phyloP scores from a whole-genome alignment of 2,888 invertebrate genomes.

The Phorcus lineatus region DNA sequence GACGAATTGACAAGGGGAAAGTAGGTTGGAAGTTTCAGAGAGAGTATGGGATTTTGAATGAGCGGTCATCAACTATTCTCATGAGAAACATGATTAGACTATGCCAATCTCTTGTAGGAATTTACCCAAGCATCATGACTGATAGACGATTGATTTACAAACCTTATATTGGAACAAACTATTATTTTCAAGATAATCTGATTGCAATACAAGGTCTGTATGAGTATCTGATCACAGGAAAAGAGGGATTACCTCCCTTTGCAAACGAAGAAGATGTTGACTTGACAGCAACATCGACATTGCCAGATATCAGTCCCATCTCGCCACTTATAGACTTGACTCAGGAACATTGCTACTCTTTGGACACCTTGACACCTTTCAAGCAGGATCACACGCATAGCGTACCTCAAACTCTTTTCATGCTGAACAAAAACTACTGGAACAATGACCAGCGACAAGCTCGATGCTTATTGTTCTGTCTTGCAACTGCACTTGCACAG shows the following conservation, averaged over 20 bases:
- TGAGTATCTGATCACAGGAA: slow-evolving; percentile 83
- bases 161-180: slow-evolving; percentile 53
- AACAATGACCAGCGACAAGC: slow-evolving; percentile 52
- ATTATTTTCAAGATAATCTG: slow-evolving; percentile 48
- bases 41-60: slow-evolving; percentile 81
- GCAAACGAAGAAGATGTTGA: slow-evolving; percentile 76
- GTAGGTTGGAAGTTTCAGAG: slow-evolving; percentile 80
- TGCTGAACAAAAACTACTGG: slow-evolving; percentile 78
- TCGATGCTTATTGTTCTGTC: slow-evolving; percentile 78
- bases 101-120: slow-evolving; percentile 50
- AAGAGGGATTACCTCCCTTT: slow-evolving; percentile 80
- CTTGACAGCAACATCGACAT: slow-evolving; percentile 77
- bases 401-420: slow-evolving; percentile 86
- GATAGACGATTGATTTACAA: slow-evolving; percentile 46
- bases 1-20: slow-evolving; percentile 82
- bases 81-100: slow-evolving; percentile 55
- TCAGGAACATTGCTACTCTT: slow-evolving; percentile 40
- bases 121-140: slow-evolving; percentile 53
- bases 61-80: slow-evolving; percentile 42
- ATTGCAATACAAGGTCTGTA: slow-evolving; percentile 81
- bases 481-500: slow-evolving; percentile 84
- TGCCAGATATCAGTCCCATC: slow-evolving; percentile 87
- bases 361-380: slow-evolving; percentile 13
- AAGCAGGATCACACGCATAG: slow-evolving; percentile 5
- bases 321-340: slow-evolving; percentile 81